A percentile compares a stretch with the other conserved stretches of the same genome.
Conservation (phyloP, 2,888 invertebrate genomes). For the Rhagium mordax region DNA sequence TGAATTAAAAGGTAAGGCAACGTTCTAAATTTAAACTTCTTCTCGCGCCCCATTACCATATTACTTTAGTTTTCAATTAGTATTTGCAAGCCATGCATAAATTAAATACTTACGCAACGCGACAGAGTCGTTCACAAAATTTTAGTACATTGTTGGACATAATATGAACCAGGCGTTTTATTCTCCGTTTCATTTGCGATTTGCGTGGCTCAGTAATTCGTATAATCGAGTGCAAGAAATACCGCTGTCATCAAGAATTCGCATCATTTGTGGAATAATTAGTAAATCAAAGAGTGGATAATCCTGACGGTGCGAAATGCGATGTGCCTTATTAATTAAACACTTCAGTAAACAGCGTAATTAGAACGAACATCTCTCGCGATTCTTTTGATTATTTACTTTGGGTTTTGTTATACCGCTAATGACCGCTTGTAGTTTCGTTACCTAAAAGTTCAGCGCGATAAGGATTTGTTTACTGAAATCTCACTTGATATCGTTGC, state of each 20-base stretch:
- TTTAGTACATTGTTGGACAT: slow-evolving; percentile 45
- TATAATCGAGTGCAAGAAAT: slow-evolving; percentile 21
- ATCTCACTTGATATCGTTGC: too few relatives aligned
- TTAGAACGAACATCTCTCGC: too few relatives aligned
- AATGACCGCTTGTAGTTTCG: too few relatives aligned
- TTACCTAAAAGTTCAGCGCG: too few relatives aligned
- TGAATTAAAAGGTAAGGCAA: slow-evolving; percentile 2
- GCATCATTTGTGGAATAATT: slow-evolving; percentile 26
- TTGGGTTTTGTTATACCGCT: too few relatives aligned
- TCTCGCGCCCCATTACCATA: background rate
- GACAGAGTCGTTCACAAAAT: slow-evolving; percentile 34
- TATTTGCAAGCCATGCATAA: slow-evolving; percentile 33
- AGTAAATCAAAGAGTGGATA: slow-evolving; percentile 11
- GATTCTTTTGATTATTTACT: too few relatives aligned
- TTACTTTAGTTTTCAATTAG: slow-evolving; percentile 11
- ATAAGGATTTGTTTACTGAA: too few relatives aligned
- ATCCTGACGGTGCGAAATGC: slow-evolving; percentile 9
- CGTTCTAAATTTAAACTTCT: background rate
- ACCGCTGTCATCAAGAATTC: slow-evolving; percentile 13
- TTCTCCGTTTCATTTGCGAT: slow-evolving; percentile 18
- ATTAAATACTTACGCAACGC: slow-evolving; percentile 27
- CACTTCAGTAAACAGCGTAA: background rate
- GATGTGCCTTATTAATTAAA: slow-evolving; percentile 3
- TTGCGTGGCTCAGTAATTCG: slow-evolving; percentile 20
- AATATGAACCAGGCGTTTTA: slow-evolving; percentile 18